Evolutionary conservation across 2,797 vertebrate genomes (phyloP), one percentile per base, ranked within the genome.

Genomic region (Pyrocephalus nanus): DNA sequence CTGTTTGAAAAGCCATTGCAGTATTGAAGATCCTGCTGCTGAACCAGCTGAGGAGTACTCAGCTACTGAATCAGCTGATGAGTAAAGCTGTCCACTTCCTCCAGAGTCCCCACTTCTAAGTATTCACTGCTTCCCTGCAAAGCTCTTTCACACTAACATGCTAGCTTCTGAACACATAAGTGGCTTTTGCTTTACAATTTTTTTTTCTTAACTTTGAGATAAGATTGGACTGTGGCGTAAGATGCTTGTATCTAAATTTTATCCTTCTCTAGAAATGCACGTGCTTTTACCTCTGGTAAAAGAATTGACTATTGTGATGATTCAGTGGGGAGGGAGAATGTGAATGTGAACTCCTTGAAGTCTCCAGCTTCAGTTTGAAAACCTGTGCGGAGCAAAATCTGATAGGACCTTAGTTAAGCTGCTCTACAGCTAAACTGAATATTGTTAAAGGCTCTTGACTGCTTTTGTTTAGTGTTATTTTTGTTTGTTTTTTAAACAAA

Each of bases 21-120:
- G 38, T 84, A 26, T 92, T 93, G 94, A 94, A 96, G 92, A 94
- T 95, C 71, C 77, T 95, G 62, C 62, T 0, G 11, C 55, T 96
- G 71, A 88, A 73, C 55, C 93, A 92, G 93, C 93, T 95, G 95
- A 94, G 83, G 77, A 92, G 34, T 88, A 78, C 95, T 95, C 92
- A 95, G 90, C 86, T 95, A 29, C 67, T 95, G 96, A 96, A 90
- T 95, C 90, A 95, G 92, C 88, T 94, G 77, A 94, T 96, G 95
- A 95, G 53, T 91, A 95, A 95, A 95, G 74, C 67, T 96, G 86
- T 85, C 81, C 27, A 21, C 67, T 96, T 93, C 71, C 64, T 86
- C 55, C 80, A 90, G 76, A 86, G 81, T 64, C 55, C 70, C 86
- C 57, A 67, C 42, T 86, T 90, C 58, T 71, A 92, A 96, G 92